Percentiles rank a stretch among this genome's conserved stretches.
phyloP scores from a whole-genome alignment of 2,888 invertebrate genomes.

The Empis stercorea region DNA sequence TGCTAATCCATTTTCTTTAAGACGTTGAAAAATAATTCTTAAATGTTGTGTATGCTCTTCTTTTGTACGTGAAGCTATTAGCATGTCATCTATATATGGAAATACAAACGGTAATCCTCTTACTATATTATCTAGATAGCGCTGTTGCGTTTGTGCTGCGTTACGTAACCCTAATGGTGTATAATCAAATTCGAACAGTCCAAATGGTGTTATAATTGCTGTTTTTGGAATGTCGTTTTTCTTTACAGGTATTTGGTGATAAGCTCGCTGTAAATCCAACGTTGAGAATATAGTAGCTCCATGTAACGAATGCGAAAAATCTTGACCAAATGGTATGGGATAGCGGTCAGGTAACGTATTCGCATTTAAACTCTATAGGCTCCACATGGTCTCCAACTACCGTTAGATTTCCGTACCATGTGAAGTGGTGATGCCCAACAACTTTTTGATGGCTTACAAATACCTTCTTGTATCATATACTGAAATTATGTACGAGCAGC shows the following conservation, averaged over 20 bases:
- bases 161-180: slow-evolving; percentile 26
- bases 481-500: slow-evolving; percentile 3
- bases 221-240: slow-evolving; percentile 16
- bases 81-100: slow-evolving; percentile 20
- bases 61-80: slow-evolving; percentile 16
- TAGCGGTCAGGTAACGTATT: slow-evolving; percentile 22
- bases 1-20: slow-evolving; percentile 1
- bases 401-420: slow-evolving; percentile 12
- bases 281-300: slow-evolving; percentile 17
- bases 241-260: slow-evolving; percentile 24
- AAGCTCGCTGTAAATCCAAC: slow-evolving; percentile 20
- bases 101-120: not conserved
- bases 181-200: slow-evolving; percentile 16
- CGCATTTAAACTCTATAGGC: slow-evolving; percentile 9
- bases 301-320: slow-evolving; percentile 13
- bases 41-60: slow-evolving; percentile 16
- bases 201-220: no score
- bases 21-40: slow-evolving; percentile 2
- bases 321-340: slow-evolving; percentile 20
- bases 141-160: no score
- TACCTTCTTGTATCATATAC: slow-evolving; percentile 19
- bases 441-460: slow-evolving; percentile 28
- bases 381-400: slow-evolving; percentile 11
- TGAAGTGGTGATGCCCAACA: slow-evolving; percentile 29
- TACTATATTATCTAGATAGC: slow-evolving; percentile 20